Conservation (phyloP, 2,113 vertebrate genomes). For the Oxygymnocypris stewartii region DNA sequence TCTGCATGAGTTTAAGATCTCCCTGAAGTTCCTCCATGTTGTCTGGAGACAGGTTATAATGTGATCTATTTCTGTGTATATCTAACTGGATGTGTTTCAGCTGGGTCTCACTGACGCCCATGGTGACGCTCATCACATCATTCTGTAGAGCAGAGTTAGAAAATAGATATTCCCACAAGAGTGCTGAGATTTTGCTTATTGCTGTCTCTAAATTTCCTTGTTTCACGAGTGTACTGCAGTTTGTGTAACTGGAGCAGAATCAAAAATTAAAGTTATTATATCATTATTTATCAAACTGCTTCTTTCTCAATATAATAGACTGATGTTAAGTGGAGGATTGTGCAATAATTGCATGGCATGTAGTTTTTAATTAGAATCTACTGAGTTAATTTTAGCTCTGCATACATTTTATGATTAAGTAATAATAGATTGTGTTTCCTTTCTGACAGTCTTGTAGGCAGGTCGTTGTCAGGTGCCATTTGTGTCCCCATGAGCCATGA, state of each 20-base stretch:
- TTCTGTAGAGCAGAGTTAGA: background rate
- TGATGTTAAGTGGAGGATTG: background rate
- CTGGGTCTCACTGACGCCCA: background rate
- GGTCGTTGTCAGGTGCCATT: background rate
- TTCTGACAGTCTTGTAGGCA: background rate
- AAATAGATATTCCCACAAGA: background rate
- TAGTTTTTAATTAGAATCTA: background rate
- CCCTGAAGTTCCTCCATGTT: conserved; percentile 16
- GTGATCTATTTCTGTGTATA: background rate
- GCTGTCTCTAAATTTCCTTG: background rate
- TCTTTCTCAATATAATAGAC: background rate
- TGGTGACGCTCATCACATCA: background rate
- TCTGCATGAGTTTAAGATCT: background rate
- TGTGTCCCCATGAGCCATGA: background rate
- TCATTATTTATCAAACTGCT: background rate
- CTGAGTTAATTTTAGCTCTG: background rate
- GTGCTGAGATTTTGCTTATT: background rate
- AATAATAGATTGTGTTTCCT: background rate
- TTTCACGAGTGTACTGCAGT: background rate
- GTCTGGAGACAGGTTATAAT: background rate
- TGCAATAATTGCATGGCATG: background rate
- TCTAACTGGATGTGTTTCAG: background rate
- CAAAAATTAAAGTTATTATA: background rate
- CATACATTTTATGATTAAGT: background rate
- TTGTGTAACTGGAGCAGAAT: conserved; percentile 5